Evolutionary conservation across 2,797 vertebrate genomes (phyloP).

Genomic region (Perdix hodgsoniae): DNA sequence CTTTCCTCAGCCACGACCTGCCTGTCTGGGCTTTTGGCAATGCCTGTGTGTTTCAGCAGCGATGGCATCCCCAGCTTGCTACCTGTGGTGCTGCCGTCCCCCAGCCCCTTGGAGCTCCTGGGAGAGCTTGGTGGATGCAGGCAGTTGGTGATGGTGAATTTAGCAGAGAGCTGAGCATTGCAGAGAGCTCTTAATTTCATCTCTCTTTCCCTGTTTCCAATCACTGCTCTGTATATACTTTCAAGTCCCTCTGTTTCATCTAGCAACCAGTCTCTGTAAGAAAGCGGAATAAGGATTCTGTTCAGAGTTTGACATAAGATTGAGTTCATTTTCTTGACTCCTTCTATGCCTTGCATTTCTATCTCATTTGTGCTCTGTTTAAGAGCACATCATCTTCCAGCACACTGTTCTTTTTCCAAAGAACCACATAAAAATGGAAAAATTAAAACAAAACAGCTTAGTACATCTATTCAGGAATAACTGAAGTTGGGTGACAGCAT

Average conservation of each 20-base stretch:
- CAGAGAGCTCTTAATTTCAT: slow-evolving; percentile 61
- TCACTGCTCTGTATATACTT: slow-evolving; percentile 29
- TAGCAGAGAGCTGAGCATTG: slow-evolving; percentile 43
- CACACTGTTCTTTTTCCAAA: slow-evolving; percentile 1
- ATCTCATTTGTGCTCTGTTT: slow-evolving; percentile 56
- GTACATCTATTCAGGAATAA: neutral
- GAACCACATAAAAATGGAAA: neutral
- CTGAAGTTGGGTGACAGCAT: neutral
- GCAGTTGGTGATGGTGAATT: slow-evolving; percentile 10
- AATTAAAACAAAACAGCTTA: neutral
- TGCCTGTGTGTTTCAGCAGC: neutral
- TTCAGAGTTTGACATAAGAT: neutral
- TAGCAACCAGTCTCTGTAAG: neutral
- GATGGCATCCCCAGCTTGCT: slow-evolving; percentile 53
- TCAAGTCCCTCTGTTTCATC: slow-evolving; percentile 43
- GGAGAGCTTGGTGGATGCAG: slow-evolving; percentile 10
- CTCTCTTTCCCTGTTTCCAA: slow-evolving; percentile 36
- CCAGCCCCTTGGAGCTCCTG: neutral
- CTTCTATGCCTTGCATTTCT: neutral
- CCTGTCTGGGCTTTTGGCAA: neutral
- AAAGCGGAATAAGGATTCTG: neutral
- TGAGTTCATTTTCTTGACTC: neutral
- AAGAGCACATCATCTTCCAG: slow-evolving; percentile 76
- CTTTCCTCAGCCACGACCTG: slow-evolving; percentile 28
- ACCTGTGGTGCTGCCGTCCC: neutral